A percentile compares a stretch with the other conserved stretches of the same genome.
Conservation (phyloP, 2,113 vertebrate species). For the Gambusia affinis region DNA sequence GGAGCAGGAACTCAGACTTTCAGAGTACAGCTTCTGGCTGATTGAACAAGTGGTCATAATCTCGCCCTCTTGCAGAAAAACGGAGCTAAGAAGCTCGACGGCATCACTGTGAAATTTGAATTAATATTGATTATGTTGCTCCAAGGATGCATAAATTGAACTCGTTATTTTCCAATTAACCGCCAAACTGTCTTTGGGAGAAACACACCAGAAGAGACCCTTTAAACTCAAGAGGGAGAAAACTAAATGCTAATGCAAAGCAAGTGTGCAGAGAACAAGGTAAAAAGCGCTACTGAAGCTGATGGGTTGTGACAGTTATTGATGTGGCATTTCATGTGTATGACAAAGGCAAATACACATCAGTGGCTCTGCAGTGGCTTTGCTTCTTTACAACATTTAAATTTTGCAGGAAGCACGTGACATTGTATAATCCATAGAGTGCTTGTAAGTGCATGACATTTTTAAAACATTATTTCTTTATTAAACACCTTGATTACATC, state of each 20-base stretch:
- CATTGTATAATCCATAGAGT: slow-evolving; percentile 7
- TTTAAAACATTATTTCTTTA: slow-evolving; percentile 14
- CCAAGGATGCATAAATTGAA: slow-evolving; percentile 69
- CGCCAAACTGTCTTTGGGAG: slow-evolving; percentile 49
- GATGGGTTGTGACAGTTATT: slow-evolving; percentile 66
- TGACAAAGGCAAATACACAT: slow-evolving; percentile 31
- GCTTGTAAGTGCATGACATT: slow-evolving; percentile 16
- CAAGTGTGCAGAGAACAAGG: slow-evolving; percentile 47
- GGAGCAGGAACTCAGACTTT: slow-evolving; percentile 48
- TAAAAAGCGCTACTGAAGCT: slow-evolving; percentile 55
- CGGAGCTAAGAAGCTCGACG: slow-evolving; percentile 53
- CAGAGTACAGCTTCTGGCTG: slow-evolving; percentile 50
- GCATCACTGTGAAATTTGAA: slow-evolving; percentile 73
- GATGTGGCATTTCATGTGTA: slow-evolving; percentile 61
- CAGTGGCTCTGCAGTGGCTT: background rate
- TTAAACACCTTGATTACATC: slow-evolving; percentile 1
- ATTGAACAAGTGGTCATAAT: slow-evolving; percentile 68
- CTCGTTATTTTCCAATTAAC: slow-evolving; percentile 74
- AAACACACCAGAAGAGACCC: slow-evolving; percentile 34
- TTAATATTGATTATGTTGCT: slow-evolving; percentile 76
- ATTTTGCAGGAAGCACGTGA: slow-evolving; percentile 14
- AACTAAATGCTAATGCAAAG: slow-evolving; percentile 60
- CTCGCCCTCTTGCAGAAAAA: slow-evolving; percentile 55
- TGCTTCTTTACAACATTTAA: slow-evolving; percentile 13
- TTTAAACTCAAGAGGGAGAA: slow-evolving; percentile 37